A percentile compares a stretch with the other conserved stretches of the same genome.
Evolutionary conservation across 1,140 invertebrate genomes (phyloP).

Genomic region (Bombus waltoni): DNA sequence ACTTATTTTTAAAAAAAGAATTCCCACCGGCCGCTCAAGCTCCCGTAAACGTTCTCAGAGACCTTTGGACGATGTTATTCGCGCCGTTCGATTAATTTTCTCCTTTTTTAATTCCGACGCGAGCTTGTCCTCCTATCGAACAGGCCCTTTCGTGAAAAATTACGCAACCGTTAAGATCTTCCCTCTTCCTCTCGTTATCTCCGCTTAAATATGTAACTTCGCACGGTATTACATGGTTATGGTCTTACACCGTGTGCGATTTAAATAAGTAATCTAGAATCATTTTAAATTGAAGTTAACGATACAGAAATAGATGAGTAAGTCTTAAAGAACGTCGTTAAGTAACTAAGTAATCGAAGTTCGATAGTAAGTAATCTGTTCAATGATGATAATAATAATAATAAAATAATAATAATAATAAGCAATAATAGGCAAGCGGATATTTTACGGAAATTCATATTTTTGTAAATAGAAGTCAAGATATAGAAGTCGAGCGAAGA

Average conservation of each 20-base stretch:
- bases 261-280: background rate
- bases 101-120: background rate
- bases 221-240: background rate
- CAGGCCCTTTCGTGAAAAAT: background rate
- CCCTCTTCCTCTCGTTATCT: background rate
- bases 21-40: background rate
- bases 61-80: background rate
- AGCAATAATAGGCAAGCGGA: too few relatives aligned
- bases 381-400: too few relatives aligned
- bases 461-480: too few relatives aligned
- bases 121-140: background rate
- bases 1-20: constrained; percentile 13
- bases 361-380: too few relatives aligned
- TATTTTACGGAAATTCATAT: too few relatives aligned
- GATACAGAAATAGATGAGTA: too few relatives aligned
- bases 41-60: background rate
- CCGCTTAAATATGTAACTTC: background rate
- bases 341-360: too few relatives aligned
- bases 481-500: too few relatives aligned
- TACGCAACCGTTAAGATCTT: background rate
- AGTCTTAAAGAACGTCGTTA: too few relatives aligned
- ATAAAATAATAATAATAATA: too few relatives aligned
- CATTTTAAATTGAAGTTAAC: background rate
- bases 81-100: background rate
- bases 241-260: too few relatives aligned